A percentile compares a stretch with the other conserved stretches of the same genome.
Evolutionary conservation across 2,113 vertebrate genomes (phyloP).

Genomic region (Mirounga angustirostris): DNA sequence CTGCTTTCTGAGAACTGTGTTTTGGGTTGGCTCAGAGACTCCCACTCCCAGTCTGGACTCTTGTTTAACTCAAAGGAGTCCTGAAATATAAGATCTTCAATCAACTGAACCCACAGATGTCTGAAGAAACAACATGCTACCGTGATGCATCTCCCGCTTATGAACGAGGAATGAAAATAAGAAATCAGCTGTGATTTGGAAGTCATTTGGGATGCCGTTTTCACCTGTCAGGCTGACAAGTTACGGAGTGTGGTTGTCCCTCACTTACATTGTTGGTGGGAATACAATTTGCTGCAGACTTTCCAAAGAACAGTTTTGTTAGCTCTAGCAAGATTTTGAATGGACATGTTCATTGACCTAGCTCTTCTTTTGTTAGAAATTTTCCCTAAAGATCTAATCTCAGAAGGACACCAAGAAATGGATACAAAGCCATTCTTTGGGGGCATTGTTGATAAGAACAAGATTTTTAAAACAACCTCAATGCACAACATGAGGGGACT

Average conservation of each 20-base stretch:
- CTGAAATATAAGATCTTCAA: not conserved
- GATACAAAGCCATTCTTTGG: not conserved
- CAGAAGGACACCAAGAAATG: not conserved
- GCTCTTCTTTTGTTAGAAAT: not conserved
- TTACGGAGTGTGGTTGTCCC: rapidly evolving
- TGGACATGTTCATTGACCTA: rapidly evolving
- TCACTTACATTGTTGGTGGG: not conserved
- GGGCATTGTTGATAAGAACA: not conserved
- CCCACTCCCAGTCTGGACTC: not conserved
- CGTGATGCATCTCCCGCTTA: not conserved
- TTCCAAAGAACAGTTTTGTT: not conserved
- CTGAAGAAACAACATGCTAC: not conserved
- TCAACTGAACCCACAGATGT: rapidly evolving
- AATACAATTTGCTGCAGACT: not conserved
- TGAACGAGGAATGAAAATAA: not conserved
- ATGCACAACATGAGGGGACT: not conserved
- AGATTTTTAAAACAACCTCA: not conserved
- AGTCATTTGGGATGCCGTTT: not conserved
- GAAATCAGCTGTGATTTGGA: not conserved
- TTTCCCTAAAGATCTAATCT: not conserved
- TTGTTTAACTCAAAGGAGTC: not conserved
- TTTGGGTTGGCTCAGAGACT: not conserved
- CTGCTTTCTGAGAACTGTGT: not conserved
- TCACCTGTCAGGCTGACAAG: not conserved
- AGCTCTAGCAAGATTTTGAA: not conserved